Base-by-base conservation (phyloP, 2,113 vertebrate species). In the Dunckerocampus dactyliophorus region DNA sequence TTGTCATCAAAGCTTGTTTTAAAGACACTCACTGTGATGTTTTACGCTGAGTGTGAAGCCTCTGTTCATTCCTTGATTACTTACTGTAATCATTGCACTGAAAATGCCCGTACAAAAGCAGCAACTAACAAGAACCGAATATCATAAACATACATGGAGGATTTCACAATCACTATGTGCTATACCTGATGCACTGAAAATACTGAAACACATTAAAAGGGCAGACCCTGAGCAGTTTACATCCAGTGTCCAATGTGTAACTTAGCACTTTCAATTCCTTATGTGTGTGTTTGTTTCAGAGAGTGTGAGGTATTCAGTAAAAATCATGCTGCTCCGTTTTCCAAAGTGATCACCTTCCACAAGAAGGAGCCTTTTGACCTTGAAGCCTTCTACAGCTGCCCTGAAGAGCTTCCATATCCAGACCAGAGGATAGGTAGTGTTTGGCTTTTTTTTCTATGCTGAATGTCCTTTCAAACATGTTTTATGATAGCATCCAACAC, bases 311-410 rank as follows among this genome's bases (percentile, higher is more conserved):
- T 98, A 59, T 98, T 95, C 85, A 90, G 82, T 80, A 97, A 94
- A 87, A 97, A 94, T 70, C 96, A 98, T 37, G 90, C 94, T 78
- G 92, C 95, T 60, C 95, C 95, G 2, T 98, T 97, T 85, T 96
- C 96, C 69, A 98, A 98, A 91, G 93, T 96, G 62, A 97, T 98
- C 76, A 98, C 95, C 72, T 98, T 98, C 81, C 94, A 98, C 88
- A 97, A 97, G 87, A 98, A 94, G 84, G 95, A 97, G 61, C 93
- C 95, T 65, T 96, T 98, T 87, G 94, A 95, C 66, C 88, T 98
- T 72, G 93, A 98, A 87, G 96, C 95, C 56, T 94, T 91, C 78
- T 98, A 98, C 69, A 95, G 91, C 31, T 87, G 86, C 79, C 91
- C 93, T n/a, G 91, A 93, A 68, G 94, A 97, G 65, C 90, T 98